Percentiles rank a stretch among this genome's conserved stretches.
These are phyloP conservation scores for Tenrec ecaudatus DNA, from an alignment of 2,113 vertebrate species.

Conservation along the genomic window DNA sequence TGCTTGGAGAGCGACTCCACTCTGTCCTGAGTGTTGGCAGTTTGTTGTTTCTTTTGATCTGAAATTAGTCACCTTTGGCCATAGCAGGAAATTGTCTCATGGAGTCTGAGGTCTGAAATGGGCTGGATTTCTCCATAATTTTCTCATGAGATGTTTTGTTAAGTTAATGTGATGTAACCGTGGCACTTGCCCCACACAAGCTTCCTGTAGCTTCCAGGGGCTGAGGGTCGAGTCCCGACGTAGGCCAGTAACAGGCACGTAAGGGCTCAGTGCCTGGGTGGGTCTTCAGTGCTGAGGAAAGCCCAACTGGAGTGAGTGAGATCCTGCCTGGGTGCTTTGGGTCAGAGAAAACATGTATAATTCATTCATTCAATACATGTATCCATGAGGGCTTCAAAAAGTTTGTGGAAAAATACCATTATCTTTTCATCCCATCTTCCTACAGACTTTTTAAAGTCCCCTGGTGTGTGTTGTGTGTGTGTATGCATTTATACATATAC, in stretches of 20 bases:
- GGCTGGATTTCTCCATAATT: constrained; percentile 62
- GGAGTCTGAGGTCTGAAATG: constrained; percentile 50
- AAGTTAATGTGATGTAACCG: constrained; percentile 41
- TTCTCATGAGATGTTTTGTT: constrained; percentile 64
- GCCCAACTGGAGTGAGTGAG: neutral
- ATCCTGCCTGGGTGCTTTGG: neutral
- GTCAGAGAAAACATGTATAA: neutral
- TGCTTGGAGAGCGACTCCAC: neutral
- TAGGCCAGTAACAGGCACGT: neutral
- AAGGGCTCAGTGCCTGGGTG: neutral
- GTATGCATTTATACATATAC: too few relatives aligned
- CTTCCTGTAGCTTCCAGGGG: constrained; percentile 2
- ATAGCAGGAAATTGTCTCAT: constrained; percentile 71
- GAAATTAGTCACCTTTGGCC: constrained; percentile 68
- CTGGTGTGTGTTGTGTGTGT: too few relatives aligned
- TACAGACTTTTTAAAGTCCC: too few relatives aligned
- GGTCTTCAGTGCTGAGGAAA: neutral
- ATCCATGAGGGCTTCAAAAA: too few relatives aligned
- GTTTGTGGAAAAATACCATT: too few relatives aligned
- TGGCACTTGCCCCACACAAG: neutral
- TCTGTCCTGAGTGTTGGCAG: neutral
- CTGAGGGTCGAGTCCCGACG: neutral
- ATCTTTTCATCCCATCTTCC: too few relatives aligned
- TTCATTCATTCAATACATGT: neutral
- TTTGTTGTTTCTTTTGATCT: constrained; percentile 67